phyloP scores from a whole-genome alignment of 2,113 vertebrate genomes.

The Chlorodrepanis virens region DNA sequence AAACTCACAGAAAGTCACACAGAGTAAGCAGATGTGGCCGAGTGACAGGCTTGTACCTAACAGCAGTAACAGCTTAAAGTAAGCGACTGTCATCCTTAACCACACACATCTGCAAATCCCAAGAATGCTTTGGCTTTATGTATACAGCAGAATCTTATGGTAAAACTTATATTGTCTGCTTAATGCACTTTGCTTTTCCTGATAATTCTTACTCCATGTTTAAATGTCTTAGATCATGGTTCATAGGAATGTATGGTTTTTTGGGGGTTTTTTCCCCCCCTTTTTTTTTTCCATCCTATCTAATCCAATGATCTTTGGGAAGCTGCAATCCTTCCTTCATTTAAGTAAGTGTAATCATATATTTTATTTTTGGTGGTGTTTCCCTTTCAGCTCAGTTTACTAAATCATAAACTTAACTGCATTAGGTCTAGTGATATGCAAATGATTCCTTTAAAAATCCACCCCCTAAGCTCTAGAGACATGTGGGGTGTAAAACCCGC shows the following conservation, averaged over 20 bases:
- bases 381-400: constrained; percentile 10
- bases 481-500: background rate
- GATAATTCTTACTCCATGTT: background rate
- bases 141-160: background rate
- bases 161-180: background rate
- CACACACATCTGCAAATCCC: background rate
- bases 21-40: background rate
- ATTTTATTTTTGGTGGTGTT: background rate
- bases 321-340: background rate
- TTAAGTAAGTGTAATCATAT: background rate
- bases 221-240: background rate
- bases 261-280: background rate
- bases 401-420: constrained; percentile 10
- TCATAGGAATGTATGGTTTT: background rate
- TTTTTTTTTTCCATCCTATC: fast-evolving
- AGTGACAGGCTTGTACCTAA: background rate
- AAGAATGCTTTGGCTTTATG: background rate
- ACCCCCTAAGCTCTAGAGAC: constrained; percentile 16
- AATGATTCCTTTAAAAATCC: constrained; percentile 42
- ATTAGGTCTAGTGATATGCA: constrained; percentile 8
- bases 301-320: background rate
- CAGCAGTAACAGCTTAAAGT: background rate
- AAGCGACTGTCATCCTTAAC: background rate
- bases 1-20: background rate
- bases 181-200: background rate